Percentiles rank a stretch among this genome's conserved stretches.
These are phyloP conservation scores for Paratilapia polleni DNA, from an alignment of 2,113 vertebrate genomes.

Conservation along the genomic window DNA sequence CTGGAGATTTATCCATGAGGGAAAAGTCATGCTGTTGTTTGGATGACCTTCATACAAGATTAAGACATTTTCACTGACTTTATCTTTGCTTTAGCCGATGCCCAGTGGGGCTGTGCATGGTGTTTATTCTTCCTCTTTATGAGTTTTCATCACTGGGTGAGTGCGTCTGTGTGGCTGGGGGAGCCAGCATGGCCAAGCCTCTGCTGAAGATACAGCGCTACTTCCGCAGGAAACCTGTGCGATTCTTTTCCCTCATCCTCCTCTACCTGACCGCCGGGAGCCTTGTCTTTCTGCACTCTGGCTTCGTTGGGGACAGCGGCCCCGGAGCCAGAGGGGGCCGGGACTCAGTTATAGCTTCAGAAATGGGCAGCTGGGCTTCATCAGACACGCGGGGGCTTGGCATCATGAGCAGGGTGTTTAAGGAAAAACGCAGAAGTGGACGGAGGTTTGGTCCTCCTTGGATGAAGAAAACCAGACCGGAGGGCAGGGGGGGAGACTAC, in stretches of 20 bases:
- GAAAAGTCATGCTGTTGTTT: slow-evolving; percentile 45
- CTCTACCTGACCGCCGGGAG: slow-evolving; percentile 94
- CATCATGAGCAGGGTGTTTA: slow-evolving; percentile 82
- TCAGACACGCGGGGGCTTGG: slow-evolving; percentile 79
- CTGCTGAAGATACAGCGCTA: slow-evolving; percentile 93
- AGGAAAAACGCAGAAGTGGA: slow-evolving; percentile 58
- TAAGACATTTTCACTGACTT: slow-evolving; percentile 18
- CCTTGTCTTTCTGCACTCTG: slow-evolving; percentile 90
- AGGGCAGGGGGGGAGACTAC: slow-evolving; percentile 79
- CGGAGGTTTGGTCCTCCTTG: slow-evolving; percentile 83
- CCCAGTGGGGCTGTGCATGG: slow-evolving; percentile 2
- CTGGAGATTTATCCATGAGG: slow-evolving; percentile 17
- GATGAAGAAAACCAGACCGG: slow-evolving; percentile 82
- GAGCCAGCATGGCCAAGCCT: slow-evolving; percentile 89
- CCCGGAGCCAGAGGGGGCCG: slow-evolving; percentile 47
- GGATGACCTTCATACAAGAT: slow-evolving; percentile 38
- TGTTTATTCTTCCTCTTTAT: slow-evolving; percentile 68
- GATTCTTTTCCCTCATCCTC: slow-evolving; percentile 92
- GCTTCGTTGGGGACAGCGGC: slow-evolving; percentile 82
- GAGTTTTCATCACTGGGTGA: slow-evolving; percentile 59
- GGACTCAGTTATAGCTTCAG: slow-evolving; percentile 64
- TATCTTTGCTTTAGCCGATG: neutral
- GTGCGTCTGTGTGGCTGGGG: slow-evolving; percentile 59
- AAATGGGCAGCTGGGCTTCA: slow-evolving; percentile 45
- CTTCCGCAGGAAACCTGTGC: slow-evolving; percentile 89